A percentile compares a stretch with the other conserved stretches of the same genome.
phyloP scores from a whole-genome alignment of 2,797 vertebrate species.

The Pachyuromys duprasi region DNA sequence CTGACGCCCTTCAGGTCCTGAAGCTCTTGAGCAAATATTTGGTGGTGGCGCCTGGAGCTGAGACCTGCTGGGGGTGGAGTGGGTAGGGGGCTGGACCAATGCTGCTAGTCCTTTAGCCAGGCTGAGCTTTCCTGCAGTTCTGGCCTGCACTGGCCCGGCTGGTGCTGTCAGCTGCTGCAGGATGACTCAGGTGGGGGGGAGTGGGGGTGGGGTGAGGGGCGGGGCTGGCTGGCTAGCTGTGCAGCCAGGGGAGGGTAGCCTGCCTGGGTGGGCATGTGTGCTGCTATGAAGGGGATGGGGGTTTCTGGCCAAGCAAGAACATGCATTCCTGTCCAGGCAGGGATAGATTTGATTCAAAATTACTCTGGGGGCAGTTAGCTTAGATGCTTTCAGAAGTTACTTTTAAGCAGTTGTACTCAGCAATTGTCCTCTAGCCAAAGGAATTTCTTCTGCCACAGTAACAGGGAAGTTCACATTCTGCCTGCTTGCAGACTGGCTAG shows the following conservation, averaged over 20 bases:
- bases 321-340: not conserved
- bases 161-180: slow-evolving; percentile 59
- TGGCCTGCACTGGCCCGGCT: not conserved
- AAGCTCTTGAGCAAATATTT: slow-evolving; percentile 82
- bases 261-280: not conserved
- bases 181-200: slow-evolving; percentile 83
- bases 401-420: slow-evolving; percentile 6
- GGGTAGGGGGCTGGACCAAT: slow-evolving; percentile 50
- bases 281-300: not conserved
- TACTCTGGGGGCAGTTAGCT: not conserved
- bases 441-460: not conserved
- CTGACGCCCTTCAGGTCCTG: slow-evolving; percentile 78
- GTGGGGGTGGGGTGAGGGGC: slow-evolving; percentile 57
- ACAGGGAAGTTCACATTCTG: not conserved
- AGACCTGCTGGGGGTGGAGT: slow-evolving; percentile 45
- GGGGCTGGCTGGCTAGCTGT: not conserved
- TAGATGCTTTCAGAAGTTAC: slow-evolving; percentile 51
- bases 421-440: not conserved
- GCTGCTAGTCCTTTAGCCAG: not conserved
- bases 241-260: not conserved
- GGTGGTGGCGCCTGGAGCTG: slow-evolving; percentile 71
- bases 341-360: not conserved
- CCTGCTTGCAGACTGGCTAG: not conserved
- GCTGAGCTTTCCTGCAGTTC: not conserved
- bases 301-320: not conserved